Evolutionary conservation across 2,113 vertebrate genomes (phyloP).

Genomic region (Protobothrops mucrosquamatus): DNA sequence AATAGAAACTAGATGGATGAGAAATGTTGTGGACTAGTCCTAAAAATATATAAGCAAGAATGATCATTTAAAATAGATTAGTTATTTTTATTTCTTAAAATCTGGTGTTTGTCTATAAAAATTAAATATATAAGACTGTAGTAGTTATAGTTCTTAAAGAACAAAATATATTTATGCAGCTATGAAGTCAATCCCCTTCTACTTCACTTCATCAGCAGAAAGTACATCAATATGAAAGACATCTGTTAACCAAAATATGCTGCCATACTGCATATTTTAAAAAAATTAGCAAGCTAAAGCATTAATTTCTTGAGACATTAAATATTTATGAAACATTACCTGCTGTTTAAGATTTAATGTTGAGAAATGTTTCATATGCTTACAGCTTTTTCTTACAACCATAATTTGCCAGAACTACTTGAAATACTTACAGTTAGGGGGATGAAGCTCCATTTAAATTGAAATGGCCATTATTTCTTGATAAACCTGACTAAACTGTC

Average conservation of each 20-base stretch:
- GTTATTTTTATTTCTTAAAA: neutral
- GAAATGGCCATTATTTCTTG: neutral
- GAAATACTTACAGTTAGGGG: neutral
- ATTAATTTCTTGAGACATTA: neutral
- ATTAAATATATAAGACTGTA: neutral
- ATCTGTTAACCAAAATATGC: constrained; percentile 6
- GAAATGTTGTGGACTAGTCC: neutral
- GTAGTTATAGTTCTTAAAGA: neutral
- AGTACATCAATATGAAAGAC: neutral
- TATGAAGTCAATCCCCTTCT: neutral
- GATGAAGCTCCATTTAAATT: neutral
- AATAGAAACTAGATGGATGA: neutral
- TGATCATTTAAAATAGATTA: neutral
- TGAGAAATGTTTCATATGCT: neutral
- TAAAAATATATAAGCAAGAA: neutral
- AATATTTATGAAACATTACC: neutral
- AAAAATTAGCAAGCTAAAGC: neutral
- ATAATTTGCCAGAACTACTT: neutral
- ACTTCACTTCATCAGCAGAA: neutral
- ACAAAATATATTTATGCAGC: neutral
- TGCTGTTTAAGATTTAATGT: neutral
- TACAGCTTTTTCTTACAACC: neutral
- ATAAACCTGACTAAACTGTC: neutral
- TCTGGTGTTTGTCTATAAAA: neutral
- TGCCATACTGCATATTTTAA: neutral